These are phyloP conservation scores for Pyrocoelia pectoralis DNA, from an alignment of 2,888 invertebrate genomes.

Conservation along the genomic window DNA sequence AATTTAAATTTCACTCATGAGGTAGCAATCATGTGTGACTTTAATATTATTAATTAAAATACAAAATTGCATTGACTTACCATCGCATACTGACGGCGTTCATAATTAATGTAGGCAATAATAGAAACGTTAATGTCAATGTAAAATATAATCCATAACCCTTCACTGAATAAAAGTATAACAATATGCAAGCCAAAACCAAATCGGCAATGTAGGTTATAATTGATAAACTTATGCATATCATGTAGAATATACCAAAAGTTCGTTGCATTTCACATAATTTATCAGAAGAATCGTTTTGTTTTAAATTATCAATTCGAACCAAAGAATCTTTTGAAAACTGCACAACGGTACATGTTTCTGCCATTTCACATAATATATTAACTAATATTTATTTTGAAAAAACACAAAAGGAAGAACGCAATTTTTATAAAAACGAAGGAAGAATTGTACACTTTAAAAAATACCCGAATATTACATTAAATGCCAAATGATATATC, in stretches of 20 bases:
- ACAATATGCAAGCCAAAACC: conserved; percentile 56
- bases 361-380: conserved; percentile 53
- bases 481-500: conserved; percentile 9
- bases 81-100: conserved; percentile 63
- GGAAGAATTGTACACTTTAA: not conserved
- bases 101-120: conserved; percentile 62
- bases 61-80: conserved; percentile 51
- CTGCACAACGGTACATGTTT: conserved; percentile 59
- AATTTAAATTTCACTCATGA: not conserved
- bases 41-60: not conserved
- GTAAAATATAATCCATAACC: conserved; percentile 60
- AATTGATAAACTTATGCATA: conserved; percentile 59
- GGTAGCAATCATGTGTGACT: not conserved
- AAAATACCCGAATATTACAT: not conserved
- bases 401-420: not conserved
- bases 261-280: conserved; percentile 51
- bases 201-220: conserved; percentile 60
- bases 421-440: not conserved
- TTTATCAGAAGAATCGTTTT: conserved; percentile 52
- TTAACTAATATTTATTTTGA: not conserved
- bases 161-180: conserved; percentile 58
- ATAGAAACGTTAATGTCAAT: conserved; percentile 62
- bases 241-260: conserved; percentile 57
- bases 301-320: conserved; percentile 57
- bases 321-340: conserved; percentile 59